Percentiles rank a stretch among this genome's conserved stretches.
phyloP scores from a whole-genome alignment of 2,888 invertebrate species.

The Melangyna quadrimaculata region DNA sequence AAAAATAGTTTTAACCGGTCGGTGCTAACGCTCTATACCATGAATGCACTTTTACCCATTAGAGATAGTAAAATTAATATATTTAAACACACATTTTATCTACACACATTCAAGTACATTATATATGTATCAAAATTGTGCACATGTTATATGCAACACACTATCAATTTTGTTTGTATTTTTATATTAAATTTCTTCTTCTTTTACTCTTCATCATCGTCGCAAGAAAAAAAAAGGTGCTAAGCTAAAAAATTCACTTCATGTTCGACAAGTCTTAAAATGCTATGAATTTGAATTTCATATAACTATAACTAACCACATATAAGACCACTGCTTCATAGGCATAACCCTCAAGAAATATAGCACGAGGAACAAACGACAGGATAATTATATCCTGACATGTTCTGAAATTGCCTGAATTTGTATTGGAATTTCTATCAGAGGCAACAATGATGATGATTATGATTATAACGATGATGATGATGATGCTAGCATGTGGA shows the following conservation, averaged over 20 bases:
- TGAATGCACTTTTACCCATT: constrained; percentile 7
- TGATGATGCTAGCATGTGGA: not conserved
- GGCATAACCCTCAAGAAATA: not conserved
- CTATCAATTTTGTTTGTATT: constrained; percentile 3
- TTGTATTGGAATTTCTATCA: constrained; percentile 59
- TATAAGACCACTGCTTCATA: not conserved
- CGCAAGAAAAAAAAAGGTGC: not conserved
- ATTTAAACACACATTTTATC: not conserved
- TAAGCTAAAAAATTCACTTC: not conserved
- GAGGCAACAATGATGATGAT: constrained; percentile 4
- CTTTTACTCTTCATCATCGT: too few species aligned
- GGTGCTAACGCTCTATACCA: constrained; percentile 14
- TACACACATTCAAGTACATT: not conserved
- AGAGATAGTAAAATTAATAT: constrained; percentile 27
- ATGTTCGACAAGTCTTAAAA: not conserved
- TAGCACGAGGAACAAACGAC: constrained; percentile 30
- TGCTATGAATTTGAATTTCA: constrained; percentile 5
- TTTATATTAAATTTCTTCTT: not conserved
- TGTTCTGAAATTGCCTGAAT: constrained; percentile 30
- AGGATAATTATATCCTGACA: constrained; percentile 44
- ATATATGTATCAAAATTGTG: not conserved
- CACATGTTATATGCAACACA: constrained; percentile 3
- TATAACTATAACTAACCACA: not conserved
- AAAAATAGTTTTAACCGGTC: constrained; percentile 11
- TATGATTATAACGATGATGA: not conserved